These are phyloP conservation scores for Phaedon cochleariae DNA, from an alignment of 2,888 invertebrate species.

Conservation along the genomic window DNA sequence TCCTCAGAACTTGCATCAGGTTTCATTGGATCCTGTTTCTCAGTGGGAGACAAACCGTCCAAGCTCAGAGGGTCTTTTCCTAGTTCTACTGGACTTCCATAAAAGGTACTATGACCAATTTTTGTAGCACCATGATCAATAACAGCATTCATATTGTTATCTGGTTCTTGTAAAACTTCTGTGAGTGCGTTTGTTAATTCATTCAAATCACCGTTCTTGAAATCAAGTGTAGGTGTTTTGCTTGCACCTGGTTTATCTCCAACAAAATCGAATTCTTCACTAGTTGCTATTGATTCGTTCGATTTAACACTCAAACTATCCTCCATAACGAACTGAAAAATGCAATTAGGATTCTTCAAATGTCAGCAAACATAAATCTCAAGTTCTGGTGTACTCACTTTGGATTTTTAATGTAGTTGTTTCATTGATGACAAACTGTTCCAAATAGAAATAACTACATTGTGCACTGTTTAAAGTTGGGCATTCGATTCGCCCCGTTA, in stretches of 20 bases:
- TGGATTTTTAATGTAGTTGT: neutral
- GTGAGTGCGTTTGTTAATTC: slow-evolving; percentile 70
- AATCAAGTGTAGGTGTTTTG: slow-evolving; percentile 68
- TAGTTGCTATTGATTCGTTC: slow-evolving; percentile 74
- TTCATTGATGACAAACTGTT: neutral
- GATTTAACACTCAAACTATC: slow-evolving; percentile 74
- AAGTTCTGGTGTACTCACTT: too few relatives aligned
- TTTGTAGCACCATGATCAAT: slow-evolving; percentile 58
- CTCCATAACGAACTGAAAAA: slow-evolving; percentile 65
- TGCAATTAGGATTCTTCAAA: neutral
- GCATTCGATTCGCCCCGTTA: neutral
- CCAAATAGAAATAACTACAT: neutral
- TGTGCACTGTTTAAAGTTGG: neutral
- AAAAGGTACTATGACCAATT: slow-evolving; percentile 66
- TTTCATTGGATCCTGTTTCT: slow-evolving; percentile 84
- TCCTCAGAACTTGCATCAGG: slow-evolving; percentile 80
- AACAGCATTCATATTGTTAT: slow-evolving; percentile 47
- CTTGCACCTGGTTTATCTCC: slow-evolving; percentile 64
- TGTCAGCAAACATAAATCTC: neutral
- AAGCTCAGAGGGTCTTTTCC: slow-evolving; percentile 55
- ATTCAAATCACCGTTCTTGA: slow-evolving; percentile 70
- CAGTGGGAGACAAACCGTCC: slow-evolving; percentile 61
- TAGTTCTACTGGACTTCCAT: slow-evolving; percentile 58
- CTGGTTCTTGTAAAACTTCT: slow-evolving; percentile 64
- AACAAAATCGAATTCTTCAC: slow-evolving; percentile 77